Evolutionary conservation across 1,140 invertebrate species (phyloP), one percentile per base, ranked within the genome.

Genomic region (Cydia splendana): DNA sequence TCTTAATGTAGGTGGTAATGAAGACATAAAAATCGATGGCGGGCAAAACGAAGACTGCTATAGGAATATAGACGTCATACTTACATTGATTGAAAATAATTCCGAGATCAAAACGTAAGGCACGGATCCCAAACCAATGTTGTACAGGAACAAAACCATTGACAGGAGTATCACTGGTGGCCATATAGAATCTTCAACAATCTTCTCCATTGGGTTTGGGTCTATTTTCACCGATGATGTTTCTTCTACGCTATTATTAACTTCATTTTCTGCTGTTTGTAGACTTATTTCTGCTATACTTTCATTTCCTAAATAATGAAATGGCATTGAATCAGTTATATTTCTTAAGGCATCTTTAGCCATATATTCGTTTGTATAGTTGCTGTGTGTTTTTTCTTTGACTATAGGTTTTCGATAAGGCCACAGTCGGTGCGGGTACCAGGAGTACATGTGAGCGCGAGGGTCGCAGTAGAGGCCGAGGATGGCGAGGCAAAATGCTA

Each of bases 21-120:
- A 48, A 48, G 45, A 48, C 2, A 0, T 12, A 1, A 48, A 48
- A 15, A 15, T 13, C 45, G 7, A 48, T 48, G 45, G 38, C 38
- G 38, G 2, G 9, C 15, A 15, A 71, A 76, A 53, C 53, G 30
- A 75, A 53, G 57, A 76, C 48, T 51, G 65, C 13, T 30, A 30
- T 30, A 65, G n/a, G 12, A 45, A 53, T 15, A 62, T 10, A 78
- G 48, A 67, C 34, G 10, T 4, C 13, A 77, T 85, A 93, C 91
- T 91, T 75, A 93, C 91, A 79, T 91, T 89, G n/a, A 91, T 85
- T 51, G 87, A 81, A 85, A 93, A 93, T 34, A 91, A 75, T 62
- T 93, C 91, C 20, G 90, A 90, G 76, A 91, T 84, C 28, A 93
- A 80, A 12, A 93, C 91, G 80, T 86, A 93, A 85, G 91, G 91